These are phyloP conservation scores for Calonectris borealis DNA, from an alignment of 2,113 vertebrate species.

Conservation along the genomic window DNA sequence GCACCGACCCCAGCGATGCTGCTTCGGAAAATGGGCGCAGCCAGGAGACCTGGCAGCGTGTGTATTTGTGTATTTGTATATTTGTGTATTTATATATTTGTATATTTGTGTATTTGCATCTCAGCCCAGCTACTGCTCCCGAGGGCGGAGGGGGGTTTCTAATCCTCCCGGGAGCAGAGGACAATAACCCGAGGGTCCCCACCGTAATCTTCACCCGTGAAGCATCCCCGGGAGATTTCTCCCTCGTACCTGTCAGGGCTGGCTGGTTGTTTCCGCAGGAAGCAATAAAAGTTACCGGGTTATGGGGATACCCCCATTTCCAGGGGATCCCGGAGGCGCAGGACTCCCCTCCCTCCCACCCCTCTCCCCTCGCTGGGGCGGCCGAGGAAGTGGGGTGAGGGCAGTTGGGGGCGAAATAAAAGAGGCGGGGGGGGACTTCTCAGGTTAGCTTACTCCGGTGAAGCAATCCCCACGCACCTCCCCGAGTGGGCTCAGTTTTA, in stretches of 20 bases:
- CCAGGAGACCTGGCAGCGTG: not conserved
- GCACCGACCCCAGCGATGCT: not conserved
- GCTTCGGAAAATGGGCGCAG: accelerated
- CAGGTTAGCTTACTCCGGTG: no score
- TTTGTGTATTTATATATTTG: not conserved
- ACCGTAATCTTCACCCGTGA: not conserved
- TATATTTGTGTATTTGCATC: not conserved
- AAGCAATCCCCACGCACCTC: not conserved
- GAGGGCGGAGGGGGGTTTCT: no score
- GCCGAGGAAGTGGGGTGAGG: not conserved
- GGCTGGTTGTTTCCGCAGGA: not conserved
- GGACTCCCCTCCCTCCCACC: not conserved
- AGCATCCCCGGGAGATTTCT: not conserved
- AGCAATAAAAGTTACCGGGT: not conserved
- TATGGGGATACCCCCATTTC: not conserved
- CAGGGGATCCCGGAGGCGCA: not conserved
- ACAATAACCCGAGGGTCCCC: not conserved
- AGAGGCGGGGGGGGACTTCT: not conserved
- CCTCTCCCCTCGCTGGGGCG: not conserved
- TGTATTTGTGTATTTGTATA: accelerated
- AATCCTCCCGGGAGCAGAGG: no score
- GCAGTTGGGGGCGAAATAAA: not conserved
- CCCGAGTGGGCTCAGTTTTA: not conserved
- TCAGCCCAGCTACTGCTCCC: not conserved
- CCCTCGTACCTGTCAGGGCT: not conserved